Evolutionary conservation across 2,888 invertebrate genomes (phyloP).

Genomic region (Scaeva pyrastri): DNA sequence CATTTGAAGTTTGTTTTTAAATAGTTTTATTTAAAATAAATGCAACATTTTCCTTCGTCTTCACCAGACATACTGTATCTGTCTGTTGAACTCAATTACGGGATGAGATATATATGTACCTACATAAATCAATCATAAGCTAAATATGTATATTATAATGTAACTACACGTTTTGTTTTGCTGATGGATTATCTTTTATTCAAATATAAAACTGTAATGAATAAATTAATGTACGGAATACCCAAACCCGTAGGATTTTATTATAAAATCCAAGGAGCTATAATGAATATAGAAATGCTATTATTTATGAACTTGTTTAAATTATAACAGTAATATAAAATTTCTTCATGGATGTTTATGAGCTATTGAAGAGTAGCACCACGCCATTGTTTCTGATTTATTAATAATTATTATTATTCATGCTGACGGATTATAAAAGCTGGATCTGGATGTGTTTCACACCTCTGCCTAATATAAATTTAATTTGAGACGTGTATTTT

Average conservation of each 20-base stretch:
- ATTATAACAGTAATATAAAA: neutral
- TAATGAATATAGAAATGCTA: no score
- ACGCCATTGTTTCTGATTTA: slow-evolving; percentile 7
- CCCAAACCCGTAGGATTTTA: no score
- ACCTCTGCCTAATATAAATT: slow-evolving; percentile 29
- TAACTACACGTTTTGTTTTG: neutral
- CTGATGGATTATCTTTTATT: neutral
- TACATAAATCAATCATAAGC: no score
- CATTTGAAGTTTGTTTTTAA: no score
- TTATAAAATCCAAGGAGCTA: no score
- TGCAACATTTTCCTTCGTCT: no score
- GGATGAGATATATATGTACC: no score
- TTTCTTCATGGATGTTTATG: neutral
- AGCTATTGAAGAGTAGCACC: neutral
- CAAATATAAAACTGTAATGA: neutral
- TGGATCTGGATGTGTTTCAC: slow-evolving; percentile 30
- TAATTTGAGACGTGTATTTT: slow-evolving; percentile 33
- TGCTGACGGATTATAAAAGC: slow-evolving; percentile 19
- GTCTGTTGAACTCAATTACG: no score
- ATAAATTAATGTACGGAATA: neutral
- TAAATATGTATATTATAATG: no score
- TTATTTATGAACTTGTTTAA: neutral
- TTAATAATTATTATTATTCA: slow-evolving; percentile 26
- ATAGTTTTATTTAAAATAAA: no score
- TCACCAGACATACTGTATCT: no score